A percentile compares a stretch with the other conserved stretches of the same genome.
Evolutionary conservation across 2,888 invertebrate species (phyloP).

Genomic region (Punctoribates punctum): DNA sequence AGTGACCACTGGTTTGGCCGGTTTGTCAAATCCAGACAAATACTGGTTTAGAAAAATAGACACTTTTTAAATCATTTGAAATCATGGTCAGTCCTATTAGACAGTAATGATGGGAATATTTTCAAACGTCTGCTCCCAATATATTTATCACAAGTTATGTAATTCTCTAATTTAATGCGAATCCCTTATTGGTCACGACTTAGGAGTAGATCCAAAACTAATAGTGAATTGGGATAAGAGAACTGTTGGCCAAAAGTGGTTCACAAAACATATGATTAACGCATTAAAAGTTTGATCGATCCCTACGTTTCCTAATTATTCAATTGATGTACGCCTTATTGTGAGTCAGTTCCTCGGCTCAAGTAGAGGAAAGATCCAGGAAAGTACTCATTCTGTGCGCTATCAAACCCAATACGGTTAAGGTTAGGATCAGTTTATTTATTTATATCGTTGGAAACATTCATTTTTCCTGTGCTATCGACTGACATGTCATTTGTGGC

Average conservation of each 20-base stretch:
- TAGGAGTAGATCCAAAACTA: neutral
- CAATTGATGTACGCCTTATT: neutral
- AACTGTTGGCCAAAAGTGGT: neutral
- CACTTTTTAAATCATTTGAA: neutral
- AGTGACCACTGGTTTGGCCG: slow-evolving; percentile 18
- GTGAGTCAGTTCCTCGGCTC: neutral
- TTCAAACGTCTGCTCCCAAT: neutral
- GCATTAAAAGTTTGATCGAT: slow-evolving; percentile 25
- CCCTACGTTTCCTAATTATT: neutral
- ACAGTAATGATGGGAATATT: neutral
- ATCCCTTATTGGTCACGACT: slow-evolving; percentile 13
- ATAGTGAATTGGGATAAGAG: neutral
- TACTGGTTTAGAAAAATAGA: neutral
- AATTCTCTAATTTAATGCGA: neutral
- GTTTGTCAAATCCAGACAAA: slow-evolving; percentile 13
- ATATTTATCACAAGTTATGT: neutral
- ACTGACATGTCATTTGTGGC: slow-evolving; percentile 14
- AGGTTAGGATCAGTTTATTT: neutral
- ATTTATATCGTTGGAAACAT: neutral
- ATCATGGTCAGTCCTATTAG: too few relatives aligned
- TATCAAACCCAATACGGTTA: neutral
- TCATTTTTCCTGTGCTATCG: slow-evolving; percentile 7
- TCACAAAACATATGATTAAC: slow-evolving; percentile 16
- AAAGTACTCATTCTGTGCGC: neutral
- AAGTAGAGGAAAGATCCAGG: neutral